Evolutionary conservation across 2,888 invertebrate genomes (phyloP), one percentile per base, ranked within the genome.

Genomic region (Masnerella sp.): DNA sequence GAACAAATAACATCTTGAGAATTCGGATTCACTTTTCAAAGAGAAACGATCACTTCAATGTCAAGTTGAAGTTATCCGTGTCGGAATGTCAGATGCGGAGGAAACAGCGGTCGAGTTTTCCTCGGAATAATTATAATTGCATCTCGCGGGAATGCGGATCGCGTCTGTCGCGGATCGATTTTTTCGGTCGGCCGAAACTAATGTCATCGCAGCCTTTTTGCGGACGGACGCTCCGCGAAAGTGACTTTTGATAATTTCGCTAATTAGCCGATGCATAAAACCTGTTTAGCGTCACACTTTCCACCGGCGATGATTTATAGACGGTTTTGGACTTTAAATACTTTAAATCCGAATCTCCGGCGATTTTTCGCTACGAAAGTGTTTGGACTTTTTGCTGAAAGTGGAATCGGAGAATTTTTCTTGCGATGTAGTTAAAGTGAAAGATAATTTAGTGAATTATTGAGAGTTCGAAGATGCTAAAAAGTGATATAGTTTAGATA

Each of bases 101-200:
- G 64, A 69, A 74, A 62, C 22, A 69, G 36, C 69, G 42, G 34
- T 61, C 69, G 38, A 74, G 69, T 74, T 69, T 74, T 69, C 69
- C 49, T 42, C 30, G 7, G 43, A 47, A 69, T 59, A 54, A 69
- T 74, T 56, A 17, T 61, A 61, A 65, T 74, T 56, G 45, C 61
- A 56, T 69, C 56, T 17, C 45, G 45, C 22, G 54, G 38, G 58
- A 56, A 69, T 69, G 47, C 30, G 32, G 34, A 54, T n/a, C 12
- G 51, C 40, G 54, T 47, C 54, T 32, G 32, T 42, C 51, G 25
- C 34, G 49, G 42, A 62, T 34, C 36, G 14, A 45, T 58, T 69
- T 61, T 51, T 58, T 42, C 18, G 7, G 14, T 0, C 11, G 7
- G 36, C 28, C 45, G 34, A 58, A 52, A 47, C 45, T 22, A 40